Conservation (phyloP, 2,113 vertebrate species). For the Lagopus muta region DNA sequence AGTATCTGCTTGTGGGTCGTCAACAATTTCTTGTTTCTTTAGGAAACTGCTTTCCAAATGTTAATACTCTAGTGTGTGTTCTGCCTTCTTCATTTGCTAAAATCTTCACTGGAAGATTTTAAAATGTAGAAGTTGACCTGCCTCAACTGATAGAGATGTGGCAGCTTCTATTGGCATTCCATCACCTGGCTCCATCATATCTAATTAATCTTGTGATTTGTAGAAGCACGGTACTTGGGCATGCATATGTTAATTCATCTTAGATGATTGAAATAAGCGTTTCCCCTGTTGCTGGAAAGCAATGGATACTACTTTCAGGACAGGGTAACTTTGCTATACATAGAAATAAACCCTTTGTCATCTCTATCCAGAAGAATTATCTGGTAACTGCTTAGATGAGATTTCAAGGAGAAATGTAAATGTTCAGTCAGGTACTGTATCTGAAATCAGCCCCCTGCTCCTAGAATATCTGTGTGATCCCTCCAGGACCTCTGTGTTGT, state of each 20-base stretch:
- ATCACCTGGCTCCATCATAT: neutral
- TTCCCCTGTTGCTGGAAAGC: neutral
- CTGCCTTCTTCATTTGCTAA: neutral
- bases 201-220: neutral
- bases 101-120: neutral
- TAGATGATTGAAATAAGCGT: constrained; percentile 1
- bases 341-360: neutral
- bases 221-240: neutral
- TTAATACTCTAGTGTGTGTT: neutral
- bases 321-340: neutral
- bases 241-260: neutral
- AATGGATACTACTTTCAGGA: neutral
- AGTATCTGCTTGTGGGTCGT: neutral
- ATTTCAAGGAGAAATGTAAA: neutral
- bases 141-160: fast-evolving
- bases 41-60: neutral
- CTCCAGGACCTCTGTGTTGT: neutral
- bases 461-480: fast-evolving
- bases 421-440: neutral
- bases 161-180: neutral
- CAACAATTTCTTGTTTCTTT: neutral
- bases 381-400: neutral
- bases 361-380: neutral
- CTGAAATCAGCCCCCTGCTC: neutral
- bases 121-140: neutral